Evolutionary conservation across 1,140 invertebrate genomes (phyloP).

Genomic region (Calycopis cecrops): DNA sequence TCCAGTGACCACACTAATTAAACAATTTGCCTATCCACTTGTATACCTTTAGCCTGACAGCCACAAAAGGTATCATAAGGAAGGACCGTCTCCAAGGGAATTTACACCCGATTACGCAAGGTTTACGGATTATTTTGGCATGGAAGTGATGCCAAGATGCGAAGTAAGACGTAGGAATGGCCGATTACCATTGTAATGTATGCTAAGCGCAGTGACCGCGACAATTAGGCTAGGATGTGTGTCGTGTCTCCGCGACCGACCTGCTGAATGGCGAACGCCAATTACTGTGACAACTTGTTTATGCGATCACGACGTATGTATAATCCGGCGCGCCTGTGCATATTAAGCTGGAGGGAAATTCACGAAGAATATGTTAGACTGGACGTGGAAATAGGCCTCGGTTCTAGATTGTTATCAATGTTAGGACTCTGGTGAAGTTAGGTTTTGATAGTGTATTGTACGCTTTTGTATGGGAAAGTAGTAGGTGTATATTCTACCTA

Average conservation of each 20-base stretch:
- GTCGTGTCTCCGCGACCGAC: constrained; percentile 41
- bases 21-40: constrained; percentile 57
- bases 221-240: constrained; percentile 57
- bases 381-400: no score
- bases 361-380: no score
- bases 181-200: constrained; percentile 65
- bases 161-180: constrained; percentile 46
- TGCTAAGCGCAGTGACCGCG: constrained; percentile 56
- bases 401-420: no score
- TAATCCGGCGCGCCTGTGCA: constrained; percentile 24
- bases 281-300: constrained; percentile 43
- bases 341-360: constrained; percentile 26
- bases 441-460: no score
- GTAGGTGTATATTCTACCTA: no score
- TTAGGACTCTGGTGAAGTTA: no score
- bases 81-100: constrained; percentile 10
- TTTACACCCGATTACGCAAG: constrained; percentile 4
- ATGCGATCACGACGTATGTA: constrained; percentile 47
- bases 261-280: constrained; percentile 40
- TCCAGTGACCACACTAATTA: constrained; percentile 53
- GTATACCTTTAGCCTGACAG: constrained; percentile 26
- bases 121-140: constrained; percentile 11
- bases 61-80: constrained; percentile 10
- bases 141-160: constrained; percentile 6
- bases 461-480: no score